These are phyloP conservation scores for Probaryconus sp. DNA, from an alignment of 1,140 invertebrate species.

Conservation along the genomic window DNA sequence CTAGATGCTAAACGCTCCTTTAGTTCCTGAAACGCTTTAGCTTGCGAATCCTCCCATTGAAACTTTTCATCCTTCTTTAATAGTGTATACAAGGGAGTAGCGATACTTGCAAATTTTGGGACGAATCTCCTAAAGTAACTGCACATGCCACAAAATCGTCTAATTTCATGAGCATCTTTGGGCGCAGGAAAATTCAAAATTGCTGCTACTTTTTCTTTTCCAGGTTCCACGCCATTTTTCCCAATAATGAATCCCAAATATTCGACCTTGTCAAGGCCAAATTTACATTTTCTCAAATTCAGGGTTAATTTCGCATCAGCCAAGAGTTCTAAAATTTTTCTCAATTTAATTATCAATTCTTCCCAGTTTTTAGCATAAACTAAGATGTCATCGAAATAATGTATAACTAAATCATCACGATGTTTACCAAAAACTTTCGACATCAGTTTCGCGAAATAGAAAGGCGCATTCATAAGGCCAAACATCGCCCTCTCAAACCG, in stretches of 20 bases:
- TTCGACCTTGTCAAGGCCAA: conserved; percentile 48
- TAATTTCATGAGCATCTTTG: conserved; percentile 60
- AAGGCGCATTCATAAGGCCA: conserved; percentile 21
- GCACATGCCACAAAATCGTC: conserved; percentile 66
- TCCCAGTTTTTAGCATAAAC: conserved; percentile 49
- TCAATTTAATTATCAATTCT: conserved; percentile 49
- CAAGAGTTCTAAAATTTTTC: conserved; percentile 45
- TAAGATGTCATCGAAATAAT: conserved; percentile 58
- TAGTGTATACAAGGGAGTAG: neutral
- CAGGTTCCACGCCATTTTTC: conserved; percentile 58
- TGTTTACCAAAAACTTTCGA: neutral
- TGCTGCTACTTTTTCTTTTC: conserved; percentile 60
- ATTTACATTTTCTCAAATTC: conserved; percentile 65
- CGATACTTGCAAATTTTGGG: conserved; percentile 43
- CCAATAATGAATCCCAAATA: conserved; percentile 64
- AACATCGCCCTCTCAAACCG: conserved; percentile 12
- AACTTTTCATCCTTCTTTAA: conserved; percentile 21
- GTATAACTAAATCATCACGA: conserved; percentile 3
- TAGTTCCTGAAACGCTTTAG: conserved; percentile 51
- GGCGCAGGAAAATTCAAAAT: conserved; percentile 61
- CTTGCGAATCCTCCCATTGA: conserved; percentile 43
- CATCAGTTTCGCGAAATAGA: conserved; percentile 31
- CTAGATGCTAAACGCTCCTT: conserved; percentile 35
- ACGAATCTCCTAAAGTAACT: conserved; percentile 43
- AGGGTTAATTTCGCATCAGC: conserved; percentile 50